Conservation (phyloP, 2,888 invertebrate species). For the Diaphora mendica region DNA sequence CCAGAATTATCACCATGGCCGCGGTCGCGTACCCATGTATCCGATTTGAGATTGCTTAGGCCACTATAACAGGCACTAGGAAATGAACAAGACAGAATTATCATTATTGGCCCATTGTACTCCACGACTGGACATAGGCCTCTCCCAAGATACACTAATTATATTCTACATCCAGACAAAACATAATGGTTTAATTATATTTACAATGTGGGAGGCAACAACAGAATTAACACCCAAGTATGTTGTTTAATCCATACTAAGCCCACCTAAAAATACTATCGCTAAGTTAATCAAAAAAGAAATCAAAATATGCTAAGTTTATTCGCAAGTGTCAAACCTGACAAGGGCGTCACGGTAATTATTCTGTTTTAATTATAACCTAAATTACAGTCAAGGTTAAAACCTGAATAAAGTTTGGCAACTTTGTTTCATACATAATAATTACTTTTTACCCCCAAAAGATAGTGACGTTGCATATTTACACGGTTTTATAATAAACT, state of each 20-base stretch:
- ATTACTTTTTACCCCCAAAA: constrained; percentile 13
- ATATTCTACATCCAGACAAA: not conserved
- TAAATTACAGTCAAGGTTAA: not conserved
- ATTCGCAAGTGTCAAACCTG: not conserved
- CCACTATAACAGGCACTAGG: too few species aligned
- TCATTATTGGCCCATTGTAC: too few species aligned
- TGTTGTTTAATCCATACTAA: not conserved
- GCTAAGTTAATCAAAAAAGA: not conserved
- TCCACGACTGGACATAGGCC: too few species aligned
- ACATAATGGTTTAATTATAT: not conserved
- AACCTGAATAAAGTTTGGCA: not conserved
- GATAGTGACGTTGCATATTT: not conserved
- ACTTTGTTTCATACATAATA: constrained; percentile 17
- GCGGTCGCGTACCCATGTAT: too few species aligned
- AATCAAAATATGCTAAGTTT: not conserved
- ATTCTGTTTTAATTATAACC: not conserved
- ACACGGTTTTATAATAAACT: not conserved
- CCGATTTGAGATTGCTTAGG: too few species aligned
- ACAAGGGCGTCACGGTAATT: not conserved
- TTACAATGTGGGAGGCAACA: not conserved
- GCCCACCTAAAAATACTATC: not conserved
- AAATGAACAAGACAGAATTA: too few species aligned
- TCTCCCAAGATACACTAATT: too few species aligned
- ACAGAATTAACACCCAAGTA: too few species aligned
- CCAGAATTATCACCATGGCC: too few species aligned